Evolutionary conservation across 1,140 invertebrate genomes (phyloP).

Genomic region (Leptinotarsa lineolata): DNA sequence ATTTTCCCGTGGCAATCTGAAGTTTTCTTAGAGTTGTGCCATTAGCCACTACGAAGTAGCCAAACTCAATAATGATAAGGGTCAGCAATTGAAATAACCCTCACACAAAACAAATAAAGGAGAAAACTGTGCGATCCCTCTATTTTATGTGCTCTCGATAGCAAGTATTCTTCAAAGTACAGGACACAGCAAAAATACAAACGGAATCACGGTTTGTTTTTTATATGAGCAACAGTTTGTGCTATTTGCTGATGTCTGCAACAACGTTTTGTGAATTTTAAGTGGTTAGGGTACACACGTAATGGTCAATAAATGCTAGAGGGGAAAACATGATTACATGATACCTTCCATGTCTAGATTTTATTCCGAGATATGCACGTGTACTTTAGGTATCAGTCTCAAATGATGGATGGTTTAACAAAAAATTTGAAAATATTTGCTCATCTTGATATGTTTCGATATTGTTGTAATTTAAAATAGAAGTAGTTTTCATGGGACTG

Average conservation of each 20-base stretch:
- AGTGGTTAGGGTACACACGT: slow-evolving; percentile 16
- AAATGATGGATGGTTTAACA: too few relatives aligned
- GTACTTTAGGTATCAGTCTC: too few relatives aligned
- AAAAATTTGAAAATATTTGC: too few relatives aligned
- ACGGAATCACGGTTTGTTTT: slow-evolving; percentile 16
- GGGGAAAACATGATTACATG: slow-evolving; percentile 11
- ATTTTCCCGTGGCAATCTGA: too few relatives aligned
- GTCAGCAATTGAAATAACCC: slow-evolving; percentile 46
- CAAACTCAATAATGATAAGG: slow-evolving; percentile 47
- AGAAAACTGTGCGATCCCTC: slow-evolving; percentile 35
- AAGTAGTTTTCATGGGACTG: too few relatives aligned
- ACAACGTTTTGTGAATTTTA: slow-evolving; percentile 20
- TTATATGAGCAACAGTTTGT: slow-evolving; percentile 26
- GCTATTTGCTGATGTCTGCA: slow-evolving; percentile 24
- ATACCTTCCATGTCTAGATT: slow-evolving; percentile 1
- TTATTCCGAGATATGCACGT: background rate
- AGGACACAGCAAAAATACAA: slow-evolving; percentile 26
- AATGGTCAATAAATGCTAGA: slow-evolving; percentile 11
- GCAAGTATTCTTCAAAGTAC: slow-evolving; percentile 26
- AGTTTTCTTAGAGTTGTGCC: background rate
- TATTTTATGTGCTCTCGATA: slow-evolving; percentile 37
- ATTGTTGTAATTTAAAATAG: too few relatives aligned
- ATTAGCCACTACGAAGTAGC: slow-evolving; percentile 19
- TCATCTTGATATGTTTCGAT: too few relatives aligned
- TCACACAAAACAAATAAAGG: slow-evolving; percentile 37